Evolutionary conservation across 2,797 vertebrate species (phyloP).

Genomic region (Enteromius paludinosus): DNA sequence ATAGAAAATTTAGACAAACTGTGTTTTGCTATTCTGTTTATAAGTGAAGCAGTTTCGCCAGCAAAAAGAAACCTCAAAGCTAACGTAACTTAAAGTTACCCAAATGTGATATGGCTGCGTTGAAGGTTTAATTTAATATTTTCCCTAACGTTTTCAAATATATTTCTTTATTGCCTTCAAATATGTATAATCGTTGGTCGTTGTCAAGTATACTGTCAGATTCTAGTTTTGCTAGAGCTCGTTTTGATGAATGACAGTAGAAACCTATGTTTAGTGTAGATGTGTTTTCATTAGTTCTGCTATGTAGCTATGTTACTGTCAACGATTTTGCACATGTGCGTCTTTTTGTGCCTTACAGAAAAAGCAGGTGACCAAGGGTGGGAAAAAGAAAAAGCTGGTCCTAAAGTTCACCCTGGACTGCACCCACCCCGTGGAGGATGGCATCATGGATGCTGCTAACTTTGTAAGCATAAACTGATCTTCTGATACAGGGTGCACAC

Average conservation of each 20-base stretch:
- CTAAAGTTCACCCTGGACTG: slow-evolving; percentile 97
- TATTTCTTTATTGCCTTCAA: neutral
- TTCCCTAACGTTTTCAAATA: neutral
- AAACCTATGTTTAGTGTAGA: neutral
- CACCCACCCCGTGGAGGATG: slow-evolving; percentile 97
- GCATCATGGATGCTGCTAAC: slow-evolving; percentile 98
- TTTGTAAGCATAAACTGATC: slow-evolving; percentile 83
- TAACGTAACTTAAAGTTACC: neutral
- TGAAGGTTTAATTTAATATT: neutral
- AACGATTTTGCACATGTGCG: neutral
- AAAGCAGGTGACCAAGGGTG: slow-evolving; percentile 85
- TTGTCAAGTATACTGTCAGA: neutral
- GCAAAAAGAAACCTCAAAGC: neutral
- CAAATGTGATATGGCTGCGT: neutral
- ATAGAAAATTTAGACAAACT: neutral
- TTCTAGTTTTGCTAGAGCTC: neutral
- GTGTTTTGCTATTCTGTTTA: neutral
- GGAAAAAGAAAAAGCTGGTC: slow-evolving; percentile 96
- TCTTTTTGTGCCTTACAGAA: slow-evolving; percentile 76
- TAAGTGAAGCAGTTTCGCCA: neutral
- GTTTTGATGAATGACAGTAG: neutral
- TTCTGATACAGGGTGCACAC: neutral
- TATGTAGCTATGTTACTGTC: rapidly evolving
- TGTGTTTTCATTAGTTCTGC: neutral
- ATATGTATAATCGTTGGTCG: no score